These are phyloP conservation scores for Asteroscopus sphinx DNA, from an alignment of 2,888 invertebrate genomes.

Conservation along the genomic window DNA sequence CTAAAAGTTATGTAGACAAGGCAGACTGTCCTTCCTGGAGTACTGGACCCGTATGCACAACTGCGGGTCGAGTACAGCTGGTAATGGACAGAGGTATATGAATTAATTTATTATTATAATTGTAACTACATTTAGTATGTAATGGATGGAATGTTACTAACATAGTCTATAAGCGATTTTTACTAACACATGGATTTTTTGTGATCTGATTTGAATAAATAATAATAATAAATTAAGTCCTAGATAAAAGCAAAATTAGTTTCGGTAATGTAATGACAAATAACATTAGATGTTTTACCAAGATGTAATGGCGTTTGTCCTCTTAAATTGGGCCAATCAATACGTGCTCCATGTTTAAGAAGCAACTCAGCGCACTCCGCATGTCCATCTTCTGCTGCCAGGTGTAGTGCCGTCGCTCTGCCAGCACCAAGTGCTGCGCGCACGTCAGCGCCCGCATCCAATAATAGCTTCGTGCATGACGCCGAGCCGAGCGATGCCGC, in stretches of 20 bases:
- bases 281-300: constrained; percentile 66
- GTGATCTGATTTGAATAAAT: too few relatives aligned
- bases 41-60: too few relatives aligned
- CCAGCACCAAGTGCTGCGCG: constrained; percentile 92
- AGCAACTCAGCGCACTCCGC: constrained; percentile 93
- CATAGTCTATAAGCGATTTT: too few relatives aligned
- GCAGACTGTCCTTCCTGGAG: too few relatives aligned
- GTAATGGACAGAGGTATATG: too few relatives aligned
- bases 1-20: too few relatives aligned
- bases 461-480: constrained; percentile 92
- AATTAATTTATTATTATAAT: too few relatives aligned
- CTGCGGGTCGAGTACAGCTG: too few relatives aligned
- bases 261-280: background rate
- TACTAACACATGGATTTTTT: too few relatives aligned
- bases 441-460: constrained; percentile 95
- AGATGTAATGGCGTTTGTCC: constrained; percentile 96
- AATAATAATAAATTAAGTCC: too few relatives aligned
- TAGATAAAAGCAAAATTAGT: background rate
- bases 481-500: constrained; percentile 93
- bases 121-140: too few relatives aligned
- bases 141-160: too few relatives aligned
- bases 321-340: constrained; percentile 93
- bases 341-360: constrained; percentile 93
- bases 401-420: constrained; percentile 94
- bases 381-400: constrained; percentile 96